phyloP scores from a whole-genome alignment of 2,888 invertebrate species.

The Eupelmus urozonus region DNA sequence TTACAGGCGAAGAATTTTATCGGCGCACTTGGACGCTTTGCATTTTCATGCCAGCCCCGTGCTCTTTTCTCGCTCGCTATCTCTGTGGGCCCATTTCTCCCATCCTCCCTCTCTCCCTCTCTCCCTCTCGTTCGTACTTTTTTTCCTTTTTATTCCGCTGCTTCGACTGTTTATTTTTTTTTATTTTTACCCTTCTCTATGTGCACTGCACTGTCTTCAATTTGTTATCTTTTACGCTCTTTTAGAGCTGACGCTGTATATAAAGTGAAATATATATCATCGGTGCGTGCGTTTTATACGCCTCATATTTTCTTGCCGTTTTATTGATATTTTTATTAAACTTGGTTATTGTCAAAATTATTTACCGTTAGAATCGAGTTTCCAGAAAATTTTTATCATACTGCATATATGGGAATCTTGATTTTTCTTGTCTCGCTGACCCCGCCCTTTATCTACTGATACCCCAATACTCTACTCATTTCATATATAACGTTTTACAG shows the following conservation, averaged over 20 bases:
- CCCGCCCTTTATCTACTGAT: too few relatives aligned
- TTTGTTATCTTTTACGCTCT: conserved; percentile 34
- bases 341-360: too few relatives aligned
- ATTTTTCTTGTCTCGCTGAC: too few relatives aligned
- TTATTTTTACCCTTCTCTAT: background rate
- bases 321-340: background rate
- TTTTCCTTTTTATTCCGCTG: background rate
- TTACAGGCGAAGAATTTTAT: conserved; percentile 75
- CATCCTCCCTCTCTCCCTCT: background rate
- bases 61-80: too few relatives aligned
- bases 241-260: conserved; percentile 43
- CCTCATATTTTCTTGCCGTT: conserved; percentile 2
- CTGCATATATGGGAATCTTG: too few relatives aligned
- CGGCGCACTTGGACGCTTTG: conserved; percentile 71
- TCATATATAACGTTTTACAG: too few relatives aligned
- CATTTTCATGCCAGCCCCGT: conserved; percentile 66
- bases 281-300: too few relatives aligned
- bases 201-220: conserved; percentile 2
- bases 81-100: too few relatives aligned
- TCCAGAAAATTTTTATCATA: too few relatives aligned
- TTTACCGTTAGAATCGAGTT: too few relatives aligned
- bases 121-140: background rate
- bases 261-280: conserved; percentile 45
- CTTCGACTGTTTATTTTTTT: background rate
- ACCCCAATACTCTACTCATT: too few relatives aligned